Base-by-base conservation (phyloP, 2,888 invertebrate species). In the Acanthosepion pharaonis region DNA sequence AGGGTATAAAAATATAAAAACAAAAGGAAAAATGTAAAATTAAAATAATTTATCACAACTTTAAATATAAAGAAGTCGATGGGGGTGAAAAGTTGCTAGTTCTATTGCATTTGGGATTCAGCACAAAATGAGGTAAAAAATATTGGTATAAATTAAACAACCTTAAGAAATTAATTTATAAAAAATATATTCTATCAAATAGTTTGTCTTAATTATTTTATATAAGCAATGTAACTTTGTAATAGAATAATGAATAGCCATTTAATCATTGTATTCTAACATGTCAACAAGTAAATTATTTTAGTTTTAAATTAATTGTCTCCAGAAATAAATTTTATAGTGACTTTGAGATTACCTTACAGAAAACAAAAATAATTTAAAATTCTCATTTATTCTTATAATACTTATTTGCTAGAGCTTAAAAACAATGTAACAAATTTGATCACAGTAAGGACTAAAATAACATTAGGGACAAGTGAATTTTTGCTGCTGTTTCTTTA, bases 1-100 rank as follows among this genome's bases (percentile, higher is more conserved):
- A n/a, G 78, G 78, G 78, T 78, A 78, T 78, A 78, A 78, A 78
- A 78, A 78, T 78, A 78, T 78, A 78, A 78, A 78, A 78, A 78
- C n/a, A n/a, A n/a, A 33, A 11, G 4, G 18, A 78, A 78, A 78
- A 78, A 59, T 59, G 23, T 59, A 78, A 78, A 78, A 78, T n/a
- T n/a, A n/a, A 78, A 78, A 78, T 33, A 15, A 78, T 78, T 78
- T 78, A 78, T 78, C 78, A 78, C 78, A 78, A 78, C 78, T 78
- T 78, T 78, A 78, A 33, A 18, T 78, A 78, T 78, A 78, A 78
- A 78, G 78, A 78, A 78, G 33, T 78, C 78, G 15, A 78, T 78
- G 33, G 78, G 78, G n/a, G 78, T 6, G 9, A 15, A 33, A 33
- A 33, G 33, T 33, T 78, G n/a, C n/a, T 78, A 78, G 33, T n/a